Conservation (phyloP, 1,140 invertebrate genomes). For the Papilio helenus region DNA sequence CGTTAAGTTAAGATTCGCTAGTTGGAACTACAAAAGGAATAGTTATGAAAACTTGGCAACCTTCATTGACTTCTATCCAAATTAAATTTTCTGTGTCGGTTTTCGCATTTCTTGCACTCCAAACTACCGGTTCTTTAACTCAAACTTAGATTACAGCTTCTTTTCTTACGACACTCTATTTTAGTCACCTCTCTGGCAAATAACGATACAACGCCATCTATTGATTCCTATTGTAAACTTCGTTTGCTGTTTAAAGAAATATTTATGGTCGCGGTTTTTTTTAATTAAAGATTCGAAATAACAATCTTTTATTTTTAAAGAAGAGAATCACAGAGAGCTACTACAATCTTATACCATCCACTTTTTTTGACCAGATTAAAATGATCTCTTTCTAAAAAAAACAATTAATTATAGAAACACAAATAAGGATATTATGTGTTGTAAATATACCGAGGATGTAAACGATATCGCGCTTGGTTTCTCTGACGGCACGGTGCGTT, state of each 20-base stretch:
- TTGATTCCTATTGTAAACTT: neutral
- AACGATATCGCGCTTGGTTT: conserved; percentile 84
- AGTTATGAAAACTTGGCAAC: neutral
- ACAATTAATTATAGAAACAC: conserved; percentile 73
- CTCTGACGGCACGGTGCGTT: conserved; percentile 82
- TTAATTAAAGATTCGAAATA: too few species aligned
- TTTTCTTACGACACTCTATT: neutral
- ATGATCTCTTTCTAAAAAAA: too few species aligned
- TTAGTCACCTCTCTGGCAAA: neutral
- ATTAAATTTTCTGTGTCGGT: neutral
- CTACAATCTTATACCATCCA: too few species aligned
- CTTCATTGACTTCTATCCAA: neutral
- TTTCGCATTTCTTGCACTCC: neutral
- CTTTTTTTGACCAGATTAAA: too few species aligned
- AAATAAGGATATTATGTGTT: conserved; percentile 82
- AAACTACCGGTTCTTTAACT: too few species aligned
- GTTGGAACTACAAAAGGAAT: neutral
- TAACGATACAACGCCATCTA: neutral
- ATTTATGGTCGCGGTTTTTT: neutral
- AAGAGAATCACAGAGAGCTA: too few species aligned
- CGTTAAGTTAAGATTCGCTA: neutral
- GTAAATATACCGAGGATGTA: conserved; percentile 84
- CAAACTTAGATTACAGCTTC: neutral
- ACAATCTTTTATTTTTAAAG: too few species aligned
- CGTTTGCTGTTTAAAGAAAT: neutral